Base-by-base conservation (phyloP, 2,888 invertebrate genomes). In the Creontiades dilutus region DNA sequence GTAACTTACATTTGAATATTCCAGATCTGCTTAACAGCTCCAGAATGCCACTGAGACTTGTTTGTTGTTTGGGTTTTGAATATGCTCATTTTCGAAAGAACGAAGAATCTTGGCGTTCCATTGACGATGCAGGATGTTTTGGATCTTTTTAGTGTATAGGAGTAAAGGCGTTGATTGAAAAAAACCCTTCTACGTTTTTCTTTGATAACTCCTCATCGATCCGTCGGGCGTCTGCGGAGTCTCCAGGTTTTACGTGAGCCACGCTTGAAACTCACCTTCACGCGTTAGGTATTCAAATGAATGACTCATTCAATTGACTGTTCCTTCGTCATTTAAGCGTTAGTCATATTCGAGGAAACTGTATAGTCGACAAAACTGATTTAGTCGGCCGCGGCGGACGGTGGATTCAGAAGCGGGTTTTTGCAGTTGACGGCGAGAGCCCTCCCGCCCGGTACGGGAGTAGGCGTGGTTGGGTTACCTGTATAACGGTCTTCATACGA, bases 401-500 rank as follows among this genome's bases (percentile, higher is more conserved):
- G 78, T 3, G 37, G 78, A 68, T 68, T 23, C 23, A n/a, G 37
- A 68, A 23, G 68, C 68, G 68, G 23, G 68, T 68, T 68, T n/a
- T 68, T 68, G 68, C 68, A 23, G 68, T 68, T 23, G 68, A 23
- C 68, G 68, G 23, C 68, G 68, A n/a, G 68, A 68, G 68, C 68
- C 23, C 57, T 27, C 68, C 68, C 68, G 23, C 19, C 68, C 68
- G 68, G 68, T 23, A 23, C 68, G 19, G 23, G 23, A 46, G 78
- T 78, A 78, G 78, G 78, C 78, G 78, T 78, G 78, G 78, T 78
- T 78, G 78, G 37, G 78, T 78, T 78, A 78, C 78, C 78, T 78
- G 78, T 27, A 78, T 47, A 78, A 78, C 78, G 78, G 78, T 78
- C 78, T 14, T 16, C 37, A 37, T 37, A 57, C 78, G 16, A n/a